Evolutionary conservation across 2,113 vertebrate genomes (phyloP).

Genomic region (Bubo blakistoni): DNA sequence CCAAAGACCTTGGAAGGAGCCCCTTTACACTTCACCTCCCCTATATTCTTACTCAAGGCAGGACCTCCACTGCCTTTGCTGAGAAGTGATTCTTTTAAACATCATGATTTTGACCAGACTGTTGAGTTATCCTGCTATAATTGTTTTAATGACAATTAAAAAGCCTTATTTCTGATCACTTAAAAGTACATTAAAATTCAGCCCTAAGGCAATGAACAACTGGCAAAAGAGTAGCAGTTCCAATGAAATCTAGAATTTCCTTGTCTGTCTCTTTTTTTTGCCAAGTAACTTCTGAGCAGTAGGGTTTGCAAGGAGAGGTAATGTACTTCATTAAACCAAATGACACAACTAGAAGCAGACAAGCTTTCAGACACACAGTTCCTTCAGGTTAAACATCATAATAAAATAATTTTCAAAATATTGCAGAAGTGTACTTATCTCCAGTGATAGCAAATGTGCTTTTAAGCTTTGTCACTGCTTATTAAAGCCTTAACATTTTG

Average conservation of each 20-base stretch:
- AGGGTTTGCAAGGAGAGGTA: background rate
- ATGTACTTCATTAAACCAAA: slow-evolving; percentile 28
- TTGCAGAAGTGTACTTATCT: background rate
- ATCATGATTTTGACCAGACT: background rate
- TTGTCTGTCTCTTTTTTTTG: background rate
- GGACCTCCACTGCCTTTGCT: background rate
- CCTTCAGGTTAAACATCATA: background rate
- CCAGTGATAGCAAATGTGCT: background rate
- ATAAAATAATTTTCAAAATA: background rate
- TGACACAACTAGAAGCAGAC: background rate
- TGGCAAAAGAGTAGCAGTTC: background rate
- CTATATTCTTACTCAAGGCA: background rate
- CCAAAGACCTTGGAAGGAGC: background rate
- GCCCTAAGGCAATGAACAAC: background rate
- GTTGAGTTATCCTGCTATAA: background rate
- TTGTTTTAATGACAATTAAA: background rate
- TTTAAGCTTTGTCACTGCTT: slow-evolving; percentile 6
- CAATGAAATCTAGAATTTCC: background rate
- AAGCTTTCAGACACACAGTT: background rate
- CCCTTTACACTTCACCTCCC: background rate
- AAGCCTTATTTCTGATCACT: background rate
- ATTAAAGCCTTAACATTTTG: background rate
- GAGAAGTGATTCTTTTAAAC: background rate
- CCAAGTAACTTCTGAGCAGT: background rate
- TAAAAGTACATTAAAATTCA: slow-evolving; percentile 14